These are phyloP conservation scores for Lycaena phlaeas DNA, from an alignment of 2,888 invertebrate species.

Conservation along the genomic window DNA sequence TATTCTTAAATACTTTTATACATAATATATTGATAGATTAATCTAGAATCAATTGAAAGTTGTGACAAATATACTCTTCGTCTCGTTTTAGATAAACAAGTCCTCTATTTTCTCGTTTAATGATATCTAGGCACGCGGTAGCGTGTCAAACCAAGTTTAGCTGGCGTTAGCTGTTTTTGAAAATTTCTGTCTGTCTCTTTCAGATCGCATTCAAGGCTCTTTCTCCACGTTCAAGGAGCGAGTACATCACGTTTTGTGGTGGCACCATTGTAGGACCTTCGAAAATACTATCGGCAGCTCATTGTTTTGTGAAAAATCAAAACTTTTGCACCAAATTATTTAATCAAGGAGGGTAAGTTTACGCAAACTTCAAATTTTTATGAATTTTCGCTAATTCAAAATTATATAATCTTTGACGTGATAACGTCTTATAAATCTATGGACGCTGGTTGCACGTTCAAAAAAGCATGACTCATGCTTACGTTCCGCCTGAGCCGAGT, in stretches of 20 bases:
- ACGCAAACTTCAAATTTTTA: not conserved
- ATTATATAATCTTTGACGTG: not conserved
- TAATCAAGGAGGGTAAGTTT: slow-evolving; percentile 2
- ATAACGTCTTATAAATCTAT: too few species aligned
- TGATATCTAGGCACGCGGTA: too few species aligned
- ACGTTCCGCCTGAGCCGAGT: too few species aligned
- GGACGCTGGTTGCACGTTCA: too few species aligned
- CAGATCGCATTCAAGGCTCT: slow-evolving; percentile 15
- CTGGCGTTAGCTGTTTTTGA: not conserved
- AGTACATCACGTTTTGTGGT: slow-evolving; percentile 38
- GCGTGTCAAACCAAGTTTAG: not conserved
- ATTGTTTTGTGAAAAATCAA: slow-evolving; percentile 30
- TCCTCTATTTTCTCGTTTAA: too few species aligned
- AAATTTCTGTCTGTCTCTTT: not conserved
- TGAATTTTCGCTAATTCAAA: not conserved
- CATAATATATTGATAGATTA: too few species aligned
- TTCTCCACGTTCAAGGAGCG: not conserved
- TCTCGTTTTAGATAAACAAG: too few species aligned
- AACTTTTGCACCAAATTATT: slow-evolving; percentile 19
- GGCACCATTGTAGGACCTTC: slow-evolving; percentile 30
- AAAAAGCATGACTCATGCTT: too few species aligned
- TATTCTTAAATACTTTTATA: too few species aligned
- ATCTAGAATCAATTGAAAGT: too few species aligned
- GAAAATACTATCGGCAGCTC: slow-evolving; percentile 43
- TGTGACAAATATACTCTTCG: too few species aligned